Evolutionary conservation across 1,140 invertebrate species (phyloP).

Genomic region (Druon quercuslanigerum): DNA sequence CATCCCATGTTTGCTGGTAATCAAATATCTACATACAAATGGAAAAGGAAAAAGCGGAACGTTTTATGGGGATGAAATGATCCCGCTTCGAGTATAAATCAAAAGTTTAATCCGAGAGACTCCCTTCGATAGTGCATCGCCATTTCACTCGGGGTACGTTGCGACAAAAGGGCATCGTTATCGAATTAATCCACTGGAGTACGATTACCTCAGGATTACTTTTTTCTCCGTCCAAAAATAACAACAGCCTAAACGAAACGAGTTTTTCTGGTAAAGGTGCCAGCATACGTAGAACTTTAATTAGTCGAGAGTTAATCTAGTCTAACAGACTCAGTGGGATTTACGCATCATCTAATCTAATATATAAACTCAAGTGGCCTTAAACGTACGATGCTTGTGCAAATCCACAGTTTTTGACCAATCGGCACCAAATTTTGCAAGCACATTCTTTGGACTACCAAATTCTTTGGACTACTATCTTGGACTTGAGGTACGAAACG

Average conservation of each 20-base stretch:
- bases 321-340: not conserved
- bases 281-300: not conserved
- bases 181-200: slow-evolving; percentile 26
- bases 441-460: too few species aligned
- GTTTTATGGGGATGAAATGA: slow-evolving; percentile 42
- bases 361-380: not conserved
- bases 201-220: slow-evolving; percentile 29
- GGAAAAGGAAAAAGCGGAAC: slow-evolving; percentile 39
- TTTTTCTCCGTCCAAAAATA: slow-evolving; percentile 15
- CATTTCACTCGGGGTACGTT: slow-evolving; percentile 37
- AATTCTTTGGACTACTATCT: too few species aligned
- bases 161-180: slow-evolving; percentile 13
- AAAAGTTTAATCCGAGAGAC: slow-evolving; percentile 59
- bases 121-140: slow-evolving; percentile 42
- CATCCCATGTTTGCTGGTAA: not conserved
- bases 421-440: too few species aligned
- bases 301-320: slow-evolving; percentile 9
- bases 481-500: too few species aligned
- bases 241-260: slow-evolving; percentile 5
- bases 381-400: too few species aligned
- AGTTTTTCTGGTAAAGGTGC: not conserved
- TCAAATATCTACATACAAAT: slow-evolving; percentile 56
- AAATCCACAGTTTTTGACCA: too few species aligned
- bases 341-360: not conserved
- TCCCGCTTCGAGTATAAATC: slow-evolving; percentile 54